Conservation (phyloP, 1,140 invertebrate species). For the Calycopis cecrops region DNA sequence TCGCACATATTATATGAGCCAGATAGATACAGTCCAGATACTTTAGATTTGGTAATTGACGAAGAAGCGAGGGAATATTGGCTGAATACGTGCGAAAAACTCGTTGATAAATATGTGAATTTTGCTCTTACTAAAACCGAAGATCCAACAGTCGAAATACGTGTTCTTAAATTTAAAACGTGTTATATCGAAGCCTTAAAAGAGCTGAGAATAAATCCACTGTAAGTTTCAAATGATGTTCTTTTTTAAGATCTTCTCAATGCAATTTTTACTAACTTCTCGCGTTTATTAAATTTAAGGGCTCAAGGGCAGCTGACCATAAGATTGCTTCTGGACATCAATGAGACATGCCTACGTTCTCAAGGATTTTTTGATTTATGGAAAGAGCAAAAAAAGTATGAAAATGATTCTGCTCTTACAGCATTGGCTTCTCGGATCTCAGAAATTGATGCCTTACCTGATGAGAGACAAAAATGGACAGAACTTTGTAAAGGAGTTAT, state of each 20-base stretch:
- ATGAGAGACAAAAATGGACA: slow-evolving; percentile 75
- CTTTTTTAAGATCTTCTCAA: background rate
- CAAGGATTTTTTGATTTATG: slow-evolving; percentile 96
- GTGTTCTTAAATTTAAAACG: slow-evolving; percentile 88
- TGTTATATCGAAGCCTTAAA: slow-evolving; percentile 89
- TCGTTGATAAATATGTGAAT: slow-evolving; percentile 84
- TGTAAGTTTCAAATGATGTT: slow-evolving; percentile 76
- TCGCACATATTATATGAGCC: slow-evolving; percentile 62
- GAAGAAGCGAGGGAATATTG: slow-evolving; percentile 93
- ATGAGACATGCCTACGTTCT: slow-evolving; percentile 92
- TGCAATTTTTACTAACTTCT: slow-evolving; percentile 27
- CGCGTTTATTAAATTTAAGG: slow-evolving; percentile 73
- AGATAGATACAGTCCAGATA: slow-evolving; percentile 89
- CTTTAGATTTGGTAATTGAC: slow-evolving; percentile 90
- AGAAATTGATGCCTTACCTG: slow-evolving; percentile 75
- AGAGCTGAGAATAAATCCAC: slow-evolving; percentile 86
- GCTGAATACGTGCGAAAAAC: slow-evolving; percentile 92
- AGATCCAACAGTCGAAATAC: slow-evolving; percentile 82
- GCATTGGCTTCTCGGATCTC: slow-evolving; percentile 73
- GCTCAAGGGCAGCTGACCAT: slow-evolving; percentile 92
- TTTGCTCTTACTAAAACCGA: slow-evolving; percentile 88
- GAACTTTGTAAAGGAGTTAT: slow-evolving; percentile 78
- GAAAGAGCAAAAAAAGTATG: slow-evolving; percentile 81
- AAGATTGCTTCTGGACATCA: slow-evolving; percentile 91
- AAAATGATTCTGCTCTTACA: slow-evolving; percentile 76